Evolutionary conservation across 2,888 invertebrate genomes (phyloP), one percentile per base, ranked within the genome.

Genomic region (Cosmia pyralina): DNA sequence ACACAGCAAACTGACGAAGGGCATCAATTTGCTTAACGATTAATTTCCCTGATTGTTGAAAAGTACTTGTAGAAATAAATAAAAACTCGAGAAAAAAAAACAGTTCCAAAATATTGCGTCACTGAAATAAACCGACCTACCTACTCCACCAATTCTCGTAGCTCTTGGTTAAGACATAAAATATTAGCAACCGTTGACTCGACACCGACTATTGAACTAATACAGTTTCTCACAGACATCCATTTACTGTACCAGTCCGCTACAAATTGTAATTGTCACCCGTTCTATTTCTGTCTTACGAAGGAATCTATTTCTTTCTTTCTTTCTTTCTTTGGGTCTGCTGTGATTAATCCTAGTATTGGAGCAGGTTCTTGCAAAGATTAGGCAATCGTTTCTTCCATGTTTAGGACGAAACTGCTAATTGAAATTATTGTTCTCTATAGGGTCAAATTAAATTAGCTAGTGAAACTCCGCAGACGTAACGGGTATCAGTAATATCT

Each of bases 111-210:
- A 53, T 13, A 11, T 53, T 15, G 4, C 15, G 48, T 10, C 19
- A 48, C 22, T 8, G 1, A 11, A 34, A 41, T 28, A 44, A 46
- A 62, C n/a, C n/a, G 19, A 28, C 1, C 19, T 19, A 13, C 28
- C 13, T 5, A 10, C 64, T 81, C 77, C 34, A 53, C 11, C 4
- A 22, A 44, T 34, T 38, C 59, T 62, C 58, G 10, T 68, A 62
- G 46, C 72, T 84, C 74, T 7, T 28, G n/a, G 77, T 80, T 22
- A 10, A 52, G 71, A 75, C 75, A 72, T 88, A 84, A 88, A 88
- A 86, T 88, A 88, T 88, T 84, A 82, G 81, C 74, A 77, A 73
- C 73, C 72, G 76, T 88, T 85, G 79, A 77, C 75, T 84, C 67
- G 58, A 57, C 58, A 38, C 44, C 77, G 76, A 75, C 77, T 75